Percentiles rank a stretch among this genome's conserved stretches.
Conservation (phyloP, 2,797 vertebrate species). For the Synanceia verrucosa region DNA sequence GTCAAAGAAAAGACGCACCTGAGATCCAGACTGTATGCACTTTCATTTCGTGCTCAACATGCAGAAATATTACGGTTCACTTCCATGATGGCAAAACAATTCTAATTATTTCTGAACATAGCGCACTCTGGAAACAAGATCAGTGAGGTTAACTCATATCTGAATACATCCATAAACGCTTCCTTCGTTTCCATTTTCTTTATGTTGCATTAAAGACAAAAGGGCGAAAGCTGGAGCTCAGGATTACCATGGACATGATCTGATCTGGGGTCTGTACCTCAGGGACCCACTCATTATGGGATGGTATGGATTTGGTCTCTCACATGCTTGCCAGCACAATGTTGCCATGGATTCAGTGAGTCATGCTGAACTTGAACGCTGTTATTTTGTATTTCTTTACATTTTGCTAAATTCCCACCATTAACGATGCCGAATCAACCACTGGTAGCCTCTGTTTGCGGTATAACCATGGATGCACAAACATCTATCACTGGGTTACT, state of each 20-base stretch:
- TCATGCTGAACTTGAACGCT: neutral
- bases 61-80: neutral
- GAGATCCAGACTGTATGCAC: neutral
- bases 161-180: neutral
- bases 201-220: neutral
- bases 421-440: neutral
- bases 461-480: neutral
- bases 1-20: neutral
- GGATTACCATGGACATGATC: conserved; percentile 36
- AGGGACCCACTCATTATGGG: neutral
- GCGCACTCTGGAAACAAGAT: neutral
- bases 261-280: conserved; percentile 38
- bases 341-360: neutral
- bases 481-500: neutral
- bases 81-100: neutral
- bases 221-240: neutral
- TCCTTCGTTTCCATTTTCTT: neutral
- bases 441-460: neutral
- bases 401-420: neutral
- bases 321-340: neutral
- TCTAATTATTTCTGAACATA: neutral
- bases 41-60: conserved; percentile 1
- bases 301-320: neutral
- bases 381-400: neutral
- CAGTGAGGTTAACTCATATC: neutral